Conservation (phyloP, 2,113 vertebrate genomes). For the Oryzias javanicus region DNA sequence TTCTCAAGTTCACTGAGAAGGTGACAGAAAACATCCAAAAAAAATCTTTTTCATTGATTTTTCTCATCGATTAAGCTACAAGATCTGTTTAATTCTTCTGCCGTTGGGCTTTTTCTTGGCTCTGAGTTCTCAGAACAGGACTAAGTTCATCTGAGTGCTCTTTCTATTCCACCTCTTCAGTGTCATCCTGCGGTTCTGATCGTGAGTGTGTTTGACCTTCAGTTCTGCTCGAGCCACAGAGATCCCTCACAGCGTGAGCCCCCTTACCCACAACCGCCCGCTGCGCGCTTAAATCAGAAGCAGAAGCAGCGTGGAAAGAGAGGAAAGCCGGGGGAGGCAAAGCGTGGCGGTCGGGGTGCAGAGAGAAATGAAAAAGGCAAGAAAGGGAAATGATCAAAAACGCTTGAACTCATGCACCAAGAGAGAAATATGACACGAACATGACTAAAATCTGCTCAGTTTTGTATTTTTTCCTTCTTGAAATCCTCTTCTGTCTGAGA, state of each 20-base stretch:
- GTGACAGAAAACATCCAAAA: neutral
- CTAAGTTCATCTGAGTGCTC: constrained; percentile 26
- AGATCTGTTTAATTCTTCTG: too few relatives aligned
- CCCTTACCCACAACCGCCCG: constrained; percentile 69
- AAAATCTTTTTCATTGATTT: constrained; percentile 2
- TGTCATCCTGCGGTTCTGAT: constrained; percentile 60
- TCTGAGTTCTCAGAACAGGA: constrained; percentile 16
- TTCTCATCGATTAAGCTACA: too few relatives aligned
- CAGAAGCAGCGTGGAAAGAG: constrained; percentile 41
- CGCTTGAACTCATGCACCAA: constrained; percentile 26
- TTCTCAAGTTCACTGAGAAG: neutral
- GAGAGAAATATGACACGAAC: constrained; percentile 37
- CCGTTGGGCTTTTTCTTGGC: too few relatives aligned
- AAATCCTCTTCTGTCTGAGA: too few relatives aligned
- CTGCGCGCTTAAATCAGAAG: constrained; percentile 72
- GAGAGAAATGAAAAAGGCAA: constrained; percentile 21
- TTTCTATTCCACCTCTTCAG: constrained; percentile 42
- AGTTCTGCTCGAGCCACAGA: constrained; percentile 70
- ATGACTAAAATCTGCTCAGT: constrained; percentile 20
- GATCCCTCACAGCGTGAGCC: constrained; percentile 73
- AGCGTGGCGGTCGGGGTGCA: constrained; percentile 18
- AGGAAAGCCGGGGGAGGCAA: constrained; percentile 32
- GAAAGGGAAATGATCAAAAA: constrained; percentile 49
- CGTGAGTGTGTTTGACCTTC: constrained; percentile 74
- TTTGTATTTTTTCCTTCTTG: neutral